These are phyloP conservation scores for Terebella lapidaria DNA, from an alignment of 2,888 invertebrate genomes.

Conservation along the genomic window DNA sequence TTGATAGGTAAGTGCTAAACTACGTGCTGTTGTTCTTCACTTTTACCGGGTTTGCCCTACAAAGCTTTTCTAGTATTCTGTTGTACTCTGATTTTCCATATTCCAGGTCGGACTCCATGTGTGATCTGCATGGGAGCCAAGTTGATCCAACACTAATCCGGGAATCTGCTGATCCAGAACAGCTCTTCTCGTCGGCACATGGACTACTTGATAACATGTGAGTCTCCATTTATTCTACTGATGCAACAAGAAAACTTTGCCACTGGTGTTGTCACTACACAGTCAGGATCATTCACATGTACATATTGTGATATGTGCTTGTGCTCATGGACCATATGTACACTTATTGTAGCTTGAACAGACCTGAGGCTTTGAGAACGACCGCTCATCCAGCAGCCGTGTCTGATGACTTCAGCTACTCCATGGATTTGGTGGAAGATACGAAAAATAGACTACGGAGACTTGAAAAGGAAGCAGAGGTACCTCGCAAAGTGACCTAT, in stretches of 20 bases:
- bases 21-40: not conserved
- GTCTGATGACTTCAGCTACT: conserved; percentile 28
- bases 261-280: no score
- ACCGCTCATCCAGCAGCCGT: no score
- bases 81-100: no score
- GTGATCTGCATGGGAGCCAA: conserved; percentile 9
- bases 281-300: no score
- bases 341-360: no score
- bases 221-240: no score
- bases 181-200: conserved; percentile 5
- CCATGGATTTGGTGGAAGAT: conserved; percentile 42
- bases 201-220: conserved; percentile 7
- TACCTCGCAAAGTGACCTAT: conserved; percentile 20
- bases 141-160: not conserved
- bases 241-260: no score
- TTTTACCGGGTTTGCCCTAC: no score
- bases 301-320: no score
- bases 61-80: not conserved
- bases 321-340: no score
- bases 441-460: conserved; percentile 42
- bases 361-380: no score
- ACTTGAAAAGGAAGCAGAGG: conserved; percentile 46
- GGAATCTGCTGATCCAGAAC: conserved; percentile 4
- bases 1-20: conserved; percentile 7
- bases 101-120: conserved; percentile 16